Conservation (phyloP, 2,888 invertebrate species). For the Ferrisia virgata region DNA sequence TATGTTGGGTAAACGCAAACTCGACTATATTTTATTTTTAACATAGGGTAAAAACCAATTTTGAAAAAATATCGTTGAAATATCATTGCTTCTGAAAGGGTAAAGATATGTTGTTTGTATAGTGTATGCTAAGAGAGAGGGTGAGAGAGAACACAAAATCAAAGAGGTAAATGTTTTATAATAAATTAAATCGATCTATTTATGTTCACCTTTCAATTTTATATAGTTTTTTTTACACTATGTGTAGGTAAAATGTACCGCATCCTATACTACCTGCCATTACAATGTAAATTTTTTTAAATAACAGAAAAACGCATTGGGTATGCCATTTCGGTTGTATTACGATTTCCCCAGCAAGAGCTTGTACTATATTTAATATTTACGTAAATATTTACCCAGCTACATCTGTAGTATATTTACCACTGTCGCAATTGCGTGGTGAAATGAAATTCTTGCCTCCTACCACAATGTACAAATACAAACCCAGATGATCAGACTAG, state of each 20-base stretch:
- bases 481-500: neutral
- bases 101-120: neutral
- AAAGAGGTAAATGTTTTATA: constrained; percentile 25
- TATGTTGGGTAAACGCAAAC: neutral
- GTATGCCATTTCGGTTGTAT: neutral
- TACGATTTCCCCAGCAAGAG: neutral
- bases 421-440: neutral
- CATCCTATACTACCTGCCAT: neutral
- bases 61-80: constrained; percentile 27
- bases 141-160: neutral
- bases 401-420: neutral
- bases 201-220: constrained; percentile 26
- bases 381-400: constrained; percentile 5
- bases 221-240: neutral
- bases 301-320: neutral
- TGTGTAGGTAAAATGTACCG: neutral
- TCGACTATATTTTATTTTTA: constrained; percentile 15
- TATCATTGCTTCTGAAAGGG: constrained; percentile 13
- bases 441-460: neutral
- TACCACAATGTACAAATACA: neutral
- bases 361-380: constrained; percentile 18
- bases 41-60: constrained; percentile 33
- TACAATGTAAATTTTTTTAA: constrained; percentile 10
- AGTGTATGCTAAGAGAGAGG: neutral
- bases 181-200: constrained; percentile 22